These are phyloP conservation scores for Acronicta leporina DNA, from an alignment of 2,888 invertebrate species.

Conservation along the genomic window DNA sequence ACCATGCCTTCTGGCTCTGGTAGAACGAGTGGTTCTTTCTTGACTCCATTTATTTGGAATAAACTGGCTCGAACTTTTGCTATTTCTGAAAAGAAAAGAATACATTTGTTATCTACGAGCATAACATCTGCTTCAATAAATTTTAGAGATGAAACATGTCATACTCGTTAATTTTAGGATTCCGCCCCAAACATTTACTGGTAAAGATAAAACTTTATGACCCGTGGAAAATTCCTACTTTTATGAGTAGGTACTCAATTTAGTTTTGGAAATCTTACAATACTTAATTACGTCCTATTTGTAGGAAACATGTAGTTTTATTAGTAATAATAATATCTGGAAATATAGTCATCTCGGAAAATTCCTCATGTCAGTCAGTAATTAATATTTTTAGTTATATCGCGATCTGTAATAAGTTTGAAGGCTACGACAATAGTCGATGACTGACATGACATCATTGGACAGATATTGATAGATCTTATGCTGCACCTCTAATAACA, in stretches of 20 bases:
- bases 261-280: conserved; percentile 55
- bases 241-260: conserved; percentile 59
- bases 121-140: conserved; percentile 70
- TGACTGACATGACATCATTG: conserved; percentile 72
- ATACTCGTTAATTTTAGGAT: conserved; percentile 73
- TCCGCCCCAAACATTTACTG: conserved; percentile 70
- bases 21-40: conserved; percentile 97
- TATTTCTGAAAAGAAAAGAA: conserved; percentile 95
- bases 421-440: conserved; percentile 53
- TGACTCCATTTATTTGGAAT: conserved; percentile 99
- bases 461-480: conserved; percentile 68
- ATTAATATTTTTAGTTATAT: conserved; percentile 45
- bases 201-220: conserved; percentile 75
- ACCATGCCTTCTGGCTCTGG: conserved; percentile 97
- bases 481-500: conserved; percentile 66
- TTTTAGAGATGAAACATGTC: conserved; percentile 70
- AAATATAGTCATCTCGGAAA: conserved; percentile 7
- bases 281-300: conserved; percentile 24
- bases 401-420: conserved; percentile 44
- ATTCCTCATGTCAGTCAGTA: conserved; percentile 33
- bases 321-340: conserved; percentile 12
- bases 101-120: conserved; percentile 51
- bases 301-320: conserved; percentile 20
- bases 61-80: conserved; percentile 98
- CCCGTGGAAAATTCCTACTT: conserved; percentile 62